Percentiles rank a stretch among this genome's conserved stretches.
Evolutionary conservation across 2,888 invertebrate species (phyloP).

Genomic region (Cetonia aurata): DNA sequence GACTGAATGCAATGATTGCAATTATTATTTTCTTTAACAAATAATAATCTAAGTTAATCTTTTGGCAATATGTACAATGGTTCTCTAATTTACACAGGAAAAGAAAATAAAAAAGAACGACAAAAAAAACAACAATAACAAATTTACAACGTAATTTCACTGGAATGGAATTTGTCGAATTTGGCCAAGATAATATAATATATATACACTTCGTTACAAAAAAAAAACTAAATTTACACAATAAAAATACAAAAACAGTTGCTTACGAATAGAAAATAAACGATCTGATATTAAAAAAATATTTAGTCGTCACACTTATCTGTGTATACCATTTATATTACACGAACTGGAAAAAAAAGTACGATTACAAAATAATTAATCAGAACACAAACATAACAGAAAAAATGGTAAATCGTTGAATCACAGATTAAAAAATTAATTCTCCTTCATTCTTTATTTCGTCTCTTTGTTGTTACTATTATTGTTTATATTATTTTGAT

Average conservation of each 20-base stretch:
- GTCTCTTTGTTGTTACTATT: constrained; percentile 21
- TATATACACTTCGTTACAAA: constrained; percentile 51
- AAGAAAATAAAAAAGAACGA: constrained; percentile 2
- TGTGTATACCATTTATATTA: constrained; percentile 26
- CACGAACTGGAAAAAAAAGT: constrained; percentile 33
- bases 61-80: constrained; percentile 66
- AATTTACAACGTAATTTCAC: constrained; percentile 58
- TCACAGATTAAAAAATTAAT: constrained; percentile 56
- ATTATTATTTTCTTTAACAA: constrained; percentile 57
- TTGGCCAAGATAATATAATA: constrained; percentile 53
- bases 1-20: constrained; percentile 61
- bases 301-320: constrained; percentile 3
- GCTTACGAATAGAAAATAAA: constrained; percentile 30
- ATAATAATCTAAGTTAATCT: constrained; percentile 62
- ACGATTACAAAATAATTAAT: constrained; percentile 39
- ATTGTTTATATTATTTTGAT: constrained; percentile 28
- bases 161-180: constrained; percentile 62
- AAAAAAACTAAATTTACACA: constrained; percentile 45
- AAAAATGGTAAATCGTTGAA: constrained; percentile 57
- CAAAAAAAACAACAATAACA: constrained; percentile 64
- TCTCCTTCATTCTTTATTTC: constrained; percentile 21
- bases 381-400: constrained; percentile 55
- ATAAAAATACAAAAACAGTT: constrained; percentile 41
- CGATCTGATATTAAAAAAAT: constrained; percentile 40
- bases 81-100: constrained; percentile 59